Percentiles rank a stretch among this genome's conserved stretches.
Evolutionary conservation across 1,140 invertebrate species (phyloP).

Genomic region (Euura lappo): DNA sequence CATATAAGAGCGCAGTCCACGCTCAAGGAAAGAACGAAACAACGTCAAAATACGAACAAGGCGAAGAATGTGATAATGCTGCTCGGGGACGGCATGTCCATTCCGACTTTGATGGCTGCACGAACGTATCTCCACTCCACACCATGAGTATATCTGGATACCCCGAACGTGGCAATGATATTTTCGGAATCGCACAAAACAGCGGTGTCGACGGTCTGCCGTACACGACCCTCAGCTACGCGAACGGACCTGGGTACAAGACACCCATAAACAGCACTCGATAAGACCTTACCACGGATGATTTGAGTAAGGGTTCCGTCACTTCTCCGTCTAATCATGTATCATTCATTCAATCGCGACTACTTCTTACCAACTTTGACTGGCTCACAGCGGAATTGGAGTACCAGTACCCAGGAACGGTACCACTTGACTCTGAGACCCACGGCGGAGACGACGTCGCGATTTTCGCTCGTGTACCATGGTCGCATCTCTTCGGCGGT

Average conservation of each 20-base stretch:
- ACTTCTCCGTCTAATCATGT: too few species aligned
- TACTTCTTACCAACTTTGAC: neutral
- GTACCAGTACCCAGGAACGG: slow-evolving; percentile 60
- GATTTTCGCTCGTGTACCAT: slow-evolving; percentile 69
- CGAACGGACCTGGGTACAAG: slow-evolving; percentile 75
- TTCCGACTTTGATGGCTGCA: slow-evolving; percentile 72
- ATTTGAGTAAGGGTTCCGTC: slow-evolving; percentile 59
- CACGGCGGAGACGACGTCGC: slow-evolving; percentile 76
- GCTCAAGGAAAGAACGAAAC: slow-evolving; percentile 61
- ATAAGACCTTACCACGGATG: slow-evolving; percentile 50
- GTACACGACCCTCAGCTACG: slow-evolving; percentile 77
- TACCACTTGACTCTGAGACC: slow-evolving; percentile 63
- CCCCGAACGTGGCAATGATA: slow-evolving; percentile 72
- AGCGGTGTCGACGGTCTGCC: slow-evolving; percentile 74
- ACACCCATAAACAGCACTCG: slow-evolving; percentile 45
- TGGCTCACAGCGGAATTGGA: slow-evolving; percentile 33
- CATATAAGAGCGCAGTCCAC: slow-evolving; percentile 55
- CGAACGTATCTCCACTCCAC: slow-evolving; percentile 72
- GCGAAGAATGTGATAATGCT: slow-evolving; percentile 79
- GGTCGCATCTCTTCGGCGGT: slow-evolving; percentile 72
- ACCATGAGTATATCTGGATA: slow-evolving; percentile 72
- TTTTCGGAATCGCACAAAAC: slow-evolving; percentile 64
- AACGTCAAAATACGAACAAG: slow-evolving; percentile 52
- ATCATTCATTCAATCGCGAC: neutral
- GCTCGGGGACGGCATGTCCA: slow-evolving; percentile 79